A percentile compares a stretch with the other conserved stretches of the same genome.
These are phyloP conservation scores for Zaprionus obscuricornis DNA, from an alignment of 2,888 invertebrate species.

Conservation along the genomic window DNA sequence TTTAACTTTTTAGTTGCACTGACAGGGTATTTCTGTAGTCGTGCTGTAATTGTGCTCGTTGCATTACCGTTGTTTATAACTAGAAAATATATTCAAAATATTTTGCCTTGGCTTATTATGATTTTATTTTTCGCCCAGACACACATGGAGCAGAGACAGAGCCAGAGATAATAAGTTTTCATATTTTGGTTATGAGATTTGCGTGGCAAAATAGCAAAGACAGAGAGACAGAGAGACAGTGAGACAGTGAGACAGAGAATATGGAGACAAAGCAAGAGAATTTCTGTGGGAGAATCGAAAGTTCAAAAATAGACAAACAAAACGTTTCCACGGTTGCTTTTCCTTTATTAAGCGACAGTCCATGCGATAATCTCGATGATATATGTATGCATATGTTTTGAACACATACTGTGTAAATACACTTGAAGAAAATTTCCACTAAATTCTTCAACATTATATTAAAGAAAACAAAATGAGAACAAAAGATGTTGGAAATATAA, in stretches of 20 bases:
- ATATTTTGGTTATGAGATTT: conserved; percentile 45
- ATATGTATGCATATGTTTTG: no score
- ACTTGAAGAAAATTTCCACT: no score
- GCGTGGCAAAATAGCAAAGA: not conserved
- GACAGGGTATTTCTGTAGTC: no score
- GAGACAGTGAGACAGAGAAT: no score
- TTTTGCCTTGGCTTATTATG: conserved; percentile 29
- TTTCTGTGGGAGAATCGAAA: not conserved
- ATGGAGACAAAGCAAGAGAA: no score
- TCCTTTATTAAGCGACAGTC: not conserved
- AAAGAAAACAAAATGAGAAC: no score
- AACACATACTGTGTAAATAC: no score
- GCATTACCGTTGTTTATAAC: not conserved
- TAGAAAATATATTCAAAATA: conserved; percentile 4
- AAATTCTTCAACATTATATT: no score
- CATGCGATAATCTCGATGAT: not conserved
- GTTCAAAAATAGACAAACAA: conserved; percentile 26
- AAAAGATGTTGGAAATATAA: no score
- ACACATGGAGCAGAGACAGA: not conserved
- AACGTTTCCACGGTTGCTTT: conserved; percentile 13
- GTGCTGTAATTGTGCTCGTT: not conserved
- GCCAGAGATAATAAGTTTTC: conserved; percentile 60
- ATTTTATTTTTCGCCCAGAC: conserved; percentile 2
- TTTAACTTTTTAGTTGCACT: no score
- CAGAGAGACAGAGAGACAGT: no score